Evolutionary conservation across 2,113 vertebrate genomes (phyloP).

Genomic region (Bagarius yarrelli): DNA sequence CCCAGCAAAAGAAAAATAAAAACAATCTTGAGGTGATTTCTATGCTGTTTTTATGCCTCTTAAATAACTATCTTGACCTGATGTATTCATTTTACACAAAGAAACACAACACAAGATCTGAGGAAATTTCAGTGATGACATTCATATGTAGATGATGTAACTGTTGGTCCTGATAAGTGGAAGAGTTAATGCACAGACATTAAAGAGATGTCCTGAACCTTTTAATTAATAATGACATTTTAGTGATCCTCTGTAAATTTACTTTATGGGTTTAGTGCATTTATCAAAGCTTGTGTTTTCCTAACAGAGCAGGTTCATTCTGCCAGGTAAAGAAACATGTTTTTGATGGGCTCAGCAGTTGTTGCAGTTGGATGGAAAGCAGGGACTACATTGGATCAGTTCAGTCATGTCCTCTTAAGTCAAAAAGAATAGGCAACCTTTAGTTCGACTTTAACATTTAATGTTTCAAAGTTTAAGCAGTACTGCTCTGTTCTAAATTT

Average conservation of each 20-base stretch:
- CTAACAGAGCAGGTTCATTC: background rate
- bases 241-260: background rate
- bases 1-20: slow-evolving; percentile 15
- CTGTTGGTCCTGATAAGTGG: background rate
- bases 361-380: no score
- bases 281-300: background rate
- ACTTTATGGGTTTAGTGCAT: background rate
- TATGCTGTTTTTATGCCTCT: slow-evolving; percentile 41
- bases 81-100: slow-evolving; percentile 31
- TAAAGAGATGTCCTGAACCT: background rate
- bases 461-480: no score
- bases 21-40: slow-evolving; percentile 40
- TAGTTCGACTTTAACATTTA: no score
- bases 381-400: no score
- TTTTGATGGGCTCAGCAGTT: no score
- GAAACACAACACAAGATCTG: slow-evolving; percentile 26
- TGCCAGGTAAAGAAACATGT: no score
- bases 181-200: slow-evolving; percentile 8
- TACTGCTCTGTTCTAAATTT: no score
- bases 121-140: slow-evolving; percentile 14
- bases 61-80: slow-evolving; percentile 36
- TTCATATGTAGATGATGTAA: slow-evolving; percentile 10
- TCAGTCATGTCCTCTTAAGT: no score
- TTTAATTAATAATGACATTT: background rate
- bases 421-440: no score